Conservation (phyloP, 1,140 invertebrate genomes). For the Drosophila sulfurigaster region DNA sequence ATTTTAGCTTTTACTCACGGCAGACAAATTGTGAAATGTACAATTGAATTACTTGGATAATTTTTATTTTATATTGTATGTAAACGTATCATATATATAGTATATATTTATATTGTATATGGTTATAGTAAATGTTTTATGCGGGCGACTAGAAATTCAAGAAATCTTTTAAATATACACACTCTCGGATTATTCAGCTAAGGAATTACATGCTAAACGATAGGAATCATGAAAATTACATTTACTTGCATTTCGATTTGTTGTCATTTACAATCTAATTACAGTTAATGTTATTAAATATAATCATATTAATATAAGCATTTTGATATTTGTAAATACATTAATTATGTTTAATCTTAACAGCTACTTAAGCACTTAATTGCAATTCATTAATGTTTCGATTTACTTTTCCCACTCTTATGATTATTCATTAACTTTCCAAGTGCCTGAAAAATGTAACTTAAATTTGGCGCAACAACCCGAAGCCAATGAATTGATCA, state of each 20-base stretch:
- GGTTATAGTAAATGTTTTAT: constrained; percentile 76
- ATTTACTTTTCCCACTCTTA: constrained; percentile 14
- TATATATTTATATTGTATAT: constrained; percentile 51
- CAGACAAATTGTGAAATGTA: constrained; percentile 50
- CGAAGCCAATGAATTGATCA: constrained; percentile 28
- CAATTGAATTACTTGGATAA: constrained; percentile 56
- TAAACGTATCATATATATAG: constrained; percentile 35
- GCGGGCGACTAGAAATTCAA: constrained; percentile 79
- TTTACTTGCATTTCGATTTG: constrained; percentile 58
- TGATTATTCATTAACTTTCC: constrained; percentile 14
- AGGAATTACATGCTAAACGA: constrained; percentile 69
- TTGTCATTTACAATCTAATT: constrained; percentile 48
- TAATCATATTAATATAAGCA: constrained; percentile 67
- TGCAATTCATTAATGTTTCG: constrained; percentile 37
- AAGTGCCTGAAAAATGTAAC: constrained; percentile 62
- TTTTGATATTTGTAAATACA: constrained; percentile 49
- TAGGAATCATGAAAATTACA: constrained; percentile 81
- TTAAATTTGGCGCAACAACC: constrained; percentile 68
- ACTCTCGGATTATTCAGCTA: constrained; percentile 62
- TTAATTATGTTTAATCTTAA: constrained; percentile 49
- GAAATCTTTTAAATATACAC: constrained; percentile 77
- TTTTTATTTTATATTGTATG: constrained; percentile 24
- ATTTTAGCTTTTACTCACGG: constrained; percentile 43
- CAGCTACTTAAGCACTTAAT: constrained; percentile 67
- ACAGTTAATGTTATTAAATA: constrained; percentile 40